Evolutionary conservation across 2,797 vertebrate genomes (phyloP), one percentile per base, ranked within the genome.

Genomic region (Choloepus didactylus): DNA sequence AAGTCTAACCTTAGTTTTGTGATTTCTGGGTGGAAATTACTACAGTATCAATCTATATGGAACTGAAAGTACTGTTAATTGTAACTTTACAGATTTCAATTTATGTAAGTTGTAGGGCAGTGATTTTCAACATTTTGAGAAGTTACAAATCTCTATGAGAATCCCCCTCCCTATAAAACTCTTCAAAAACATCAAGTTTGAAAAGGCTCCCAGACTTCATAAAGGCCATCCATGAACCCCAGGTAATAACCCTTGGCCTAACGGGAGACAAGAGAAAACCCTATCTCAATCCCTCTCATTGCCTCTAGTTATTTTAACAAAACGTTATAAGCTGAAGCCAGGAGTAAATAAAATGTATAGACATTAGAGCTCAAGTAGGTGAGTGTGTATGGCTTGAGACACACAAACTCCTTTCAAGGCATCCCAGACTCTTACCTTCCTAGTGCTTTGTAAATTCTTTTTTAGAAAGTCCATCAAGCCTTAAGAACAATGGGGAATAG

Each of bases 11-110:
- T 87, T 79, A 62, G 35, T 56, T 92, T 93, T 27, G 51, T 56
- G 67, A 87, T 82, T 88, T 66, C 56, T 1, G 16, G 73, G n/a
- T 59, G 27, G 64, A 94, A 94, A 91, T 94, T 93, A 73, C 80
- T 92, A 91, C 31, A 91, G 21, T 83, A 44, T 83, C 73, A 77
- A 80, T 81, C 59, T 94, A 62, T 31, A 92, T 70, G 69, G 44
- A 93, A 89, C 38, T 75, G 38, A 70, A 69, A 76, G 38, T 86
- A 94, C 80, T 93, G 87, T 84, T 95, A 97, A 70, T 56, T 80
- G 23, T 82, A 88, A 91, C 70, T 87, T 66, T 89, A 91, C 93
- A 87, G 23, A 84, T 75, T 91, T 93, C 64, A 82, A 77, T 87
- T 77, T 85, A 75, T 16, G 69, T 69, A 75, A 82, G 31, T 90